Evolutionary conservation across 2,888 invertebrate species (phyloP), one percentile per base, ranked within the genome.

Genomic region (Amphiduros pacificus): DNA sequence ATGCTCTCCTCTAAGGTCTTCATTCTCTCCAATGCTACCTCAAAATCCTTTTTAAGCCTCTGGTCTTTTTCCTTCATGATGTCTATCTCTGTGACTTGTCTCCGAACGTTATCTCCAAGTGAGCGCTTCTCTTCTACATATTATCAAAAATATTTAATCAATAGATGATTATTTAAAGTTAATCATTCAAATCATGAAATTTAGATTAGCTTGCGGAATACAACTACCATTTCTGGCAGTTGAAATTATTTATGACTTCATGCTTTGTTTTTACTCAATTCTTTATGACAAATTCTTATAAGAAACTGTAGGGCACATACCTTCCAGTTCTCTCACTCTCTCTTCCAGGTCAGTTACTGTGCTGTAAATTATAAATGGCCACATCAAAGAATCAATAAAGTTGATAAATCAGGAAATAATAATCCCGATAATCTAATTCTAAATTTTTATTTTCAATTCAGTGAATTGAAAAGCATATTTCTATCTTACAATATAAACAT

Each of bases 21-120:
- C n/a, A 75, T 66, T 57, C 74, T 74, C 27, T 69, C 29, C 50
- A 51, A 32, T n/a, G 57, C 64, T 27, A 41, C 77, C 73, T 77
- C 75, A 26, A 76, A 62, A 51, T 79, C 79, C 58, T 71, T 72
- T 59, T 73, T 77, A 29, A 73, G 41, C 20, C 75, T 69, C 4
- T 74, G 74, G 53, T 78, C 77, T 60, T 74, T 69, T 52, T 78
- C 79, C 56, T 74, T 74, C 41, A 70, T 70, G 61, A 75, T 74
- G 41, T 76, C 75, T 20, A 75, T 60, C 59, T 79, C 79, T 44
- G 73, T 69, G 27, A 72, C 61, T 17, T 76, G 74, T 48, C 73
- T 63, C 24, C 75, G 63, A 11, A 77, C 61, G 52, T 69, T 70
- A 31, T 77, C 77, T 26, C 70, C 55, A 52, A 74, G 71, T 54